Evolutionary conservation across 2,113 vertebrate species (phyloP).

Genomic region (Eleginops maclovinus): DNA sequence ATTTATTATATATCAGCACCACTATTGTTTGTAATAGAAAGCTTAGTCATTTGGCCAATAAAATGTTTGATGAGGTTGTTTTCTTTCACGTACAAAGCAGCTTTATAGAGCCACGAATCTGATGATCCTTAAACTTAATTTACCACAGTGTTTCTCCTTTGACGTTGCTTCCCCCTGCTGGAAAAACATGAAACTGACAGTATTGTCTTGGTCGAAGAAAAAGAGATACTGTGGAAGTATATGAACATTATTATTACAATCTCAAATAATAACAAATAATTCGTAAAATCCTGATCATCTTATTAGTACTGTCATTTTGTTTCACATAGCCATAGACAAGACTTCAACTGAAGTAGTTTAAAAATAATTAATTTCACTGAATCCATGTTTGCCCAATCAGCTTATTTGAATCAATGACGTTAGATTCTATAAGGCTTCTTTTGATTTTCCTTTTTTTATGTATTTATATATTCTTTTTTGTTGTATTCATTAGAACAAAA

Average conservation of each 20-base stretch:
- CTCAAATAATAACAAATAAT: too few species aligned
- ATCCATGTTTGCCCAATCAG: neutral
- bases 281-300: too few species aligned
- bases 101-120: slow-evolving; percentile 16
- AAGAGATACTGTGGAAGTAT: too few species aligned
- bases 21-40: fast-evolving
- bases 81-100: neutral
- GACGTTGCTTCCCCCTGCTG: slow-evolving; percentile 37
- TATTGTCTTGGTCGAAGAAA: neutral
- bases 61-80: neutral
- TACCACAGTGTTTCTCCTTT: neutral
- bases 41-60: fast-evolving
- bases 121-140: neutral
- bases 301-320: too few species aligned
- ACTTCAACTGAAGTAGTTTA: too few species aligned
- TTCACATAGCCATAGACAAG: too few species aligned
- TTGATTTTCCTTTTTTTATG: too few species aligned
- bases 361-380: neutral
- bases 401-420: neutral
- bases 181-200: neutral
- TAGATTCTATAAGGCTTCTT: neutral
- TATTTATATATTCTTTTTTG: too few species aligned
- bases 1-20: fast-evolving
- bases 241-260: too few species aligned
- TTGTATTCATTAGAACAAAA: too few species aligned